These are phyloP conservation scores for Mactra quadrangularis DNA, from an alignment of 1,140 invertebrate species.

Conservation along the genomic window DNA sequence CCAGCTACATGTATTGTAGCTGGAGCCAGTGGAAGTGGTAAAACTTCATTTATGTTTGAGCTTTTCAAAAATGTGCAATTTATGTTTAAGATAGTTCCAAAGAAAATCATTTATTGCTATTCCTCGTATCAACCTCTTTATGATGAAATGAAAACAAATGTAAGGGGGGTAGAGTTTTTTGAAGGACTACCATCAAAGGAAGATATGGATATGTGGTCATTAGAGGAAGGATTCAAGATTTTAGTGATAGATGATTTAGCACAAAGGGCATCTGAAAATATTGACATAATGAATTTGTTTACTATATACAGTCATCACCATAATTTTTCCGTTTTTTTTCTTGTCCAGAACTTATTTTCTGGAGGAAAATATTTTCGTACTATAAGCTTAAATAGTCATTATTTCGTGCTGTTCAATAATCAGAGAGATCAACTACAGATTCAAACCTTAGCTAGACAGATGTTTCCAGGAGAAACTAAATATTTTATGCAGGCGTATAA, in stretches of 20 bases:
- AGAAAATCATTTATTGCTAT: constrained; percentile 24
- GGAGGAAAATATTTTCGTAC: constrained; percentile 34
- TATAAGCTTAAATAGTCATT: constrained; percentile 55
- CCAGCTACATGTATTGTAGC: constrained; percentile 45
- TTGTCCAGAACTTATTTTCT: constrained; percentile 41
- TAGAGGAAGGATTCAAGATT: constrained; percentile 32
- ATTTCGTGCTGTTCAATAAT: constrained; percentile 52
- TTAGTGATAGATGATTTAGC: constrained; percentile 46
- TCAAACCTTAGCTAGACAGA: constrained; percentile 31
- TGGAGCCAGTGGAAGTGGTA: constrained; percentile 41
- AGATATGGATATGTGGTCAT: constrained; percentile 37
- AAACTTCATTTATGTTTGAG: constrained; percentile 30
- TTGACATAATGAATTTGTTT: not conserved
- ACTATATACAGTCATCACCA: constrained; percentile 17
- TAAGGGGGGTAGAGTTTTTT: constrained; percentile 20
- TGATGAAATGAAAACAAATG: constrained; percentile 43
- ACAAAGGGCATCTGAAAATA: constrained; percentile 27
- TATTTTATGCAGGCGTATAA: constrained; percentile 64
- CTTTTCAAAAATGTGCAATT: constrained; percentile 15
- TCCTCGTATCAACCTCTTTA: constrained; percentile 20
- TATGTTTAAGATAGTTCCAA: constrained; percentile 32
- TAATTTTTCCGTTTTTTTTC: not conserved
- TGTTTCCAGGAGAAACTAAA: constrained; percentile 22
- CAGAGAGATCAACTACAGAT: constrained; percentile 46
- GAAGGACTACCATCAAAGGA: constrained; percentile 53